Percentiles rank a stretch among this genome's conserved stretches.
phyloP scores from a whole-genome alignment of 2,888 invertebrate genomes.

The Pantelozetes paolii region DNA sequence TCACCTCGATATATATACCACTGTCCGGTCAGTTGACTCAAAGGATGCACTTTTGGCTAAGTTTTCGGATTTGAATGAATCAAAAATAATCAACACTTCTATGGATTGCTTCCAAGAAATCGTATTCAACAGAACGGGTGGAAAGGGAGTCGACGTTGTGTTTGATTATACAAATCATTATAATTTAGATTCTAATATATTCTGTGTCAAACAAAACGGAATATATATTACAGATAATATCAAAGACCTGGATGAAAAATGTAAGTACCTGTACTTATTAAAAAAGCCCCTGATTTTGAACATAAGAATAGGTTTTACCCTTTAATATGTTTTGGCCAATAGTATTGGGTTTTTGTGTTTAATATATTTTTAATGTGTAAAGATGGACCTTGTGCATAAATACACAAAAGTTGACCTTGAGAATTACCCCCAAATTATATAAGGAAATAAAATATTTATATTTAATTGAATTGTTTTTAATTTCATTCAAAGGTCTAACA shows the following conservation, averaged over 20 bases:
- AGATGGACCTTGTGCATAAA: too few species aligned
- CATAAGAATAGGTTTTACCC: not conserved
- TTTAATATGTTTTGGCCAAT: too few species aligned
- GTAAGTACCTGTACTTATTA: constrained; percentile 71
- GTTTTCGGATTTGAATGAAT: constrained; percentile 54
- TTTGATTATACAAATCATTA: constrained; percentile 50
- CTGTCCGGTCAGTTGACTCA: constrained; percentile 52
- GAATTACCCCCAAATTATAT: too few species aligned
- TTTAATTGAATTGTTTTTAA: too few species aligned
- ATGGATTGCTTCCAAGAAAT: constrained; percentile 55
- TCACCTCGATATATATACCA: constrained; percentile 55
- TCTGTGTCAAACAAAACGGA: constrained; percentile 85
- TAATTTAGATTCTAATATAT: constrained; percentile 58
- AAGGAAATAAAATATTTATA: too few species aligned
- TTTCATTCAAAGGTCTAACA: constrained; percentile 60
- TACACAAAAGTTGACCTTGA: constrained; percentile 42
- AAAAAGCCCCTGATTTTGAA: constrained; percentile 55
- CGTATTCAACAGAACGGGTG: constrained; percentile 53
- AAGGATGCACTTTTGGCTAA: constrained; percentile 53
- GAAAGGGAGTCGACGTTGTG: constrained; percentile 57
- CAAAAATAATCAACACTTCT: constrained; percentile 54
- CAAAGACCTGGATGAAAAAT: too few species aligned
- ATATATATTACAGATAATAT: constrained; percentile 95
- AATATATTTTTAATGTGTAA: too few species aligned
- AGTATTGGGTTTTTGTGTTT: too few species aligned